Conservation (phyloP, 2,888 invertebrate species). For the Cabera pusaria region DNA sequence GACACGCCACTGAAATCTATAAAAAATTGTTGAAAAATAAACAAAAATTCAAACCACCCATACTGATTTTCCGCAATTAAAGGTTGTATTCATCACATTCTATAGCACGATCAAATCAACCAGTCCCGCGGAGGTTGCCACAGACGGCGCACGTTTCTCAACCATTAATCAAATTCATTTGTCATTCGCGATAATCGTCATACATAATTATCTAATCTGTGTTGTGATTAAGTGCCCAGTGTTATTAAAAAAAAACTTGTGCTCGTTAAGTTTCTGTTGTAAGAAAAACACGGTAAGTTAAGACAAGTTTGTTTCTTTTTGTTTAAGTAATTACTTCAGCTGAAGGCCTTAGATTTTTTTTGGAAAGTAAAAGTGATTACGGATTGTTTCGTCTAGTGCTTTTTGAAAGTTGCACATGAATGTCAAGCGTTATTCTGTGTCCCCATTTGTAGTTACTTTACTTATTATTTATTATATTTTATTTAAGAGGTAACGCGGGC, state of each 20-base stretch:
- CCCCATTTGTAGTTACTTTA: no score
- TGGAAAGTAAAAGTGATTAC: slow-evolving; percentile 10
- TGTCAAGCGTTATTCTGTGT: no score
- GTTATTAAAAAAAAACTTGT: no score
- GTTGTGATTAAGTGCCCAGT: slow-evolving; percentile 16
- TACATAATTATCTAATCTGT: slow-evolving; percentile 11
- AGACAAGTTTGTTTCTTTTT: slow-evolving; percentile 6
- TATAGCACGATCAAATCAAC: no score
- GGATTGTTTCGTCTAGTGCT: slow-evolving; percentile 1
- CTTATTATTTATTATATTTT: no score
- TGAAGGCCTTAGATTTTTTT: slow-evolving; percentile 8
- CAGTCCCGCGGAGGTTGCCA: slow-evolving; percentile 9
- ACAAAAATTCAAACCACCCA: no score
- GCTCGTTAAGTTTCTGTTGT: no score
- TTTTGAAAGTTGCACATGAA: no score
- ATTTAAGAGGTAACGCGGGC: no score
- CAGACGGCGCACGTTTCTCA: slow-evolving; percentile 2
- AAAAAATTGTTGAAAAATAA: no score
- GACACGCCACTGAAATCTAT: no score
- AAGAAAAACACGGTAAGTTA: no score
- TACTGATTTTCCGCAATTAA: slow-evolving; percentile 10
- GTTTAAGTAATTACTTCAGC: slow-evolving; percentile 8
- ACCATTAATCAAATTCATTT: slow-evolving; percentile 5
- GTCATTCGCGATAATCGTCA: slow-evolving; percentile 2
- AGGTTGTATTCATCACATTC: slow-evolving; percentile 14